Evolutionary conservation across 1,140 invertebrate species (phyloP).

Genomic region (Drosophila erecta): DNA sequence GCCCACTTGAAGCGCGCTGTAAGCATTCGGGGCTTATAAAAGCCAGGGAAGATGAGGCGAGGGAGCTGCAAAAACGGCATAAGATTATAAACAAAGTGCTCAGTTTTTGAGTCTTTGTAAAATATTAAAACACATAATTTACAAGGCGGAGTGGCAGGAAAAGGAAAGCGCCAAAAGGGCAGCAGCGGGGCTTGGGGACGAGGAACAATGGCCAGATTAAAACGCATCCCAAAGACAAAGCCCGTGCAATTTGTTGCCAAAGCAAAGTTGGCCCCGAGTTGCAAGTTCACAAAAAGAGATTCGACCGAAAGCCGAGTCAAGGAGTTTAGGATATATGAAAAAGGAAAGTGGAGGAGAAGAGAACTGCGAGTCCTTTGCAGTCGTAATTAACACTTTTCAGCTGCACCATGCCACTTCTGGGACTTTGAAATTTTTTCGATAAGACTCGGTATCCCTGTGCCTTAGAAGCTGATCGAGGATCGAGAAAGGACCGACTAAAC

Average conservation of each 20-base stretch:
- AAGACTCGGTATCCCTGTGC: background rate
- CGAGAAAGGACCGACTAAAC: no score
- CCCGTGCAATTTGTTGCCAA: conserved; percentile 60
- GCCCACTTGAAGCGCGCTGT: background rate
- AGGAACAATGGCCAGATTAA: conserved; percentile 55
- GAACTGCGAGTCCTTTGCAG: background rate
- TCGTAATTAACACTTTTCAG: conserved; percentile 15
- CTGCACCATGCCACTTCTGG: background rate
- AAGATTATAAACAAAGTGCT: conserved; percentile 77
- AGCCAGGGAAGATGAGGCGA: conserved; percentile 27
- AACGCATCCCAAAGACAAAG: conserved; percentile 51
- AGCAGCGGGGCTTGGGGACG: conserved; percentile 4
- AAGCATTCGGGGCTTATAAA: conserved; percentile 17
- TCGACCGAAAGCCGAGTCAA: background rate
- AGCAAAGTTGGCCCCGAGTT: conserved; percentile 42
- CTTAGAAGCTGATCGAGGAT: background rate
- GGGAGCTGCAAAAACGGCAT: conserved; percentile 29
- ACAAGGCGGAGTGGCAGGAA: conserved; percentile 46
- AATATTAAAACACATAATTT: conserved; percentile 81
- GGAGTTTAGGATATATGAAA: background rate
- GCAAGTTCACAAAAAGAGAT: conserved; percentile 11
- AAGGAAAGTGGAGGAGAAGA: background rate
- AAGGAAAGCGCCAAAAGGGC: background rate
- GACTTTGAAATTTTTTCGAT: background rate
- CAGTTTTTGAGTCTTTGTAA: conserved; percentile 78